Conservation (phyloP, 2,113 vertebrate species). For the Cavia aperea region DNA sequence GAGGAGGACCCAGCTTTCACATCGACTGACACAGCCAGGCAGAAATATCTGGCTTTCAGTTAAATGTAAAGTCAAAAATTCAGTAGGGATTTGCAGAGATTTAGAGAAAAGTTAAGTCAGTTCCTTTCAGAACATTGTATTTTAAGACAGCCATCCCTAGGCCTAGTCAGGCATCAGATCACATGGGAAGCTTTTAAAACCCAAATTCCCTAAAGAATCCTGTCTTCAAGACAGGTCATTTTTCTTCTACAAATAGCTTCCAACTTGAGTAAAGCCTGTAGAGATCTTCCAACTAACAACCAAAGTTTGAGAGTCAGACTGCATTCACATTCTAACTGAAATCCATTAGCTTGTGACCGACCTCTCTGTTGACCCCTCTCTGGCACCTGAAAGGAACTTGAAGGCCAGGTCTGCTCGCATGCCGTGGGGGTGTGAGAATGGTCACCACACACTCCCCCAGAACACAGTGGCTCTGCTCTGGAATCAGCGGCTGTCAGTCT, state of each 20-base stretch:
- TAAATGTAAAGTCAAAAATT: neutral
- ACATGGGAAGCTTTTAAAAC: neutral
- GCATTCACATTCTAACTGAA: neutral
- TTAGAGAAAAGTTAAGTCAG: neutral
- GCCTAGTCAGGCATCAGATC: neutral
- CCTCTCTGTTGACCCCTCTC: slow-evolving; percentile 8
- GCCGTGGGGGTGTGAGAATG: neutral
- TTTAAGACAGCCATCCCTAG: neutral
- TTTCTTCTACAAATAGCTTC: neutral
- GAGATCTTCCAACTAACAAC: slow-evolving; percentile 19
- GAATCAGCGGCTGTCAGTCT: neutral
- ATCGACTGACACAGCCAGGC: neutral
- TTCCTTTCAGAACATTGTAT: neutral
- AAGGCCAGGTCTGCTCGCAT: neutral
- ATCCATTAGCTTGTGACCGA: neutral
- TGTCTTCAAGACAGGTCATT: neutral
- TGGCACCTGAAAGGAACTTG: neutral
- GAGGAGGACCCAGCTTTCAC: neutral
- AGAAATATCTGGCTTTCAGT: neutral
- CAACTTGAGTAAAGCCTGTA: neutral
- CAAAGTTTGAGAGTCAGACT: neutral
- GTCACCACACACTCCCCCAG: neutral
- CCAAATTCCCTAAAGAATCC: neutral
- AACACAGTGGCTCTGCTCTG: neutral
- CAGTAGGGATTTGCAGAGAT: neutral